Evolutionary conservation across 1,140 invertebrate genomes (phyloP), one percentile per base, ranked within the genome.

Genomic region (Fopius arisanus): DNA sequence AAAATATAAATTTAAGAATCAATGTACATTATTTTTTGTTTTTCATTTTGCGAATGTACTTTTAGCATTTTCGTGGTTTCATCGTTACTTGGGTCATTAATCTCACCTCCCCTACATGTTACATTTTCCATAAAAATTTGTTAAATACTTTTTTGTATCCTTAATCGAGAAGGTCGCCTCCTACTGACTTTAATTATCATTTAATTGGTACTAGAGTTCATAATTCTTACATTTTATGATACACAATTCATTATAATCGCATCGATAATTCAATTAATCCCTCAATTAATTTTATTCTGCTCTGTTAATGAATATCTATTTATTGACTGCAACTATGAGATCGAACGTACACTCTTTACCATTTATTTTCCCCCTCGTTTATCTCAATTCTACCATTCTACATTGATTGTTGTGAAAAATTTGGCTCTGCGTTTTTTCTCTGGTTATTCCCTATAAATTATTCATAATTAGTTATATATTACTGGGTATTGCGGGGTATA

Each of bases 1-100:
- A 86, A 86, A 86, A 85, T 86, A 85, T 84, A 85, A 85, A 84
- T 86, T 85, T 81, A 79, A 80, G 43, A 74, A 63, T 37, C 80
- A 79, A 81, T 84, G 75, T 81, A 84, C 80, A 82, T 74, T 83
- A 81, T 40, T 16, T 48, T 48, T 48, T 43, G 40, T 48, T 48
- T 19, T n/a, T n/a, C n/a, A n/a, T 12, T 70, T 54, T 43, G 41
- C 21, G 19, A 59, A 37, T 59, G 31, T 71, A 40, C 40, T 71
- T 65, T 40, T 21, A 59, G 33, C 19, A 2, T 33, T 28, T 70
- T 70, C 40, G 40, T 68, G 23, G 10, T 48, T 43, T 41, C 19
- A 14, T 43, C 23, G 21, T 68, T 68, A 41, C 31, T 21, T 68
- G 21, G 31, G 9, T 26, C 37, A 37, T 43, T 26, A 21, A 31